phyloP scores from a whole-genome alignment of 37 sponge, comb jelly and placozoan species.

The Halisarca cf. caerulea region DNA sequence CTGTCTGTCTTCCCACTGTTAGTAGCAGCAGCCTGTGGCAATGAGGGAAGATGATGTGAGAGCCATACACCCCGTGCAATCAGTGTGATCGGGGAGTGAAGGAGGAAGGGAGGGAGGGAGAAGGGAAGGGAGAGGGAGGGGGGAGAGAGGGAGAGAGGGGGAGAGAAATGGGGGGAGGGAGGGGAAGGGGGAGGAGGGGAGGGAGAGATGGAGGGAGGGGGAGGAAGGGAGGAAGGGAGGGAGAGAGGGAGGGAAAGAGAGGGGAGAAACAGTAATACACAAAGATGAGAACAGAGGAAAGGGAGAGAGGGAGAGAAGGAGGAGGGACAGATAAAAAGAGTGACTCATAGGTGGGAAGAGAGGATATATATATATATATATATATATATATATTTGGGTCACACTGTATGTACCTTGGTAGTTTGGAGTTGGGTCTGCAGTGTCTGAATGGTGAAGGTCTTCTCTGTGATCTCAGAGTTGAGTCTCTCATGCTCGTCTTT shows the following conservation, averaged over 20 bases:
- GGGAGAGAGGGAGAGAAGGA: not conserved
- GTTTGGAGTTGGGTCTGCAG: slow-evolving; percentile 15
- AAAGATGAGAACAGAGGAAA: not conserved
- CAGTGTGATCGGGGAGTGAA: too few species aligned
- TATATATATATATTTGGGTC: not conserved
- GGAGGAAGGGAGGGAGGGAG: not conserved
- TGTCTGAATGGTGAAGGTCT: not conserved
- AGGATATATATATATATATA: not conserved
- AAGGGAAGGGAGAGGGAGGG: not conserved
- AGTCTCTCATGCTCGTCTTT: slow-evolving; percentile 17
- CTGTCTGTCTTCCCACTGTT: not conserved
- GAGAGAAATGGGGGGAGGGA: not conserved
- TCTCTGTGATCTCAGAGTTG: not conserved
- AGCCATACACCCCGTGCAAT: too few species aligned
- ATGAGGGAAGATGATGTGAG: too few species aligned
- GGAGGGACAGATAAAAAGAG: not conserved
- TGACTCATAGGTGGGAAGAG: not conserved
- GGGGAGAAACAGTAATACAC: not conserved
- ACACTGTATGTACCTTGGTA: not conserved
- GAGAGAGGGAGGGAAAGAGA: not conserved
- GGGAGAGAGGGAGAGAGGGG: not conserved
- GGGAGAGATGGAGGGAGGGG: not conserved
- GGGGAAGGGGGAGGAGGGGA: not conserved
- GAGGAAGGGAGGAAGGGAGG: not conserved
- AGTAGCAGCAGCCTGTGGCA: too few species aligned